Conservation (phyloP, 2,888 invertebrate species). For the Clusia tigrina region DNA sequence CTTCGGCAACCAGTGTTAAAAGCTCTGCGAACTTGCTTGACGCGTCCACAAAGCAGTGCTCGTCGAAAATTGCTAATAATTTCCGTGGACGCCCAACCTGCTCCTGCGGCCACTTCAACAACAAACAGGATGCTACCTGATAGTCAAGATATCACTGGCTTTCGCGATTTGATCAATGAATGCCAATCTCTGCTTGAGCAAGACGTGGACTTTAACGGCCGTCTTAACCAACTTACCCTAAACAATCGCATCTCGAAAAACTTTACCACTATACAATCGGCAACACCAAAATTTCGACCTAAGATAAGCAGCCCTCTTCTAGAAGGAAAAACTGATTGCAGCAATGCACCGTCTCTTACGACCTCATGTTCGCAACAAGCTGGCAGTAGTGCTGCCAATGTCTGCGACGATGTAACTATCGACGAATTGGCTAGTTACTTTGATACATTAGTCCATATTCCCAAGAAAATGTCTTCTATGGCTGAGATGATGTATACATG, state of each 20-base stretch:
- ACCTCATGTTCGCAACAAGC: constrained; percentile 82
- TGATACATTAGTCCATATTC: constrained; percentile 94
- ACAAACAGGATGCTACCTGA: constrained; percentile 21
- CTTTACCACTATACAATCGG: constrained; percentile 23
- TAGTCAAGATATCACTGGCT: constrained; percentile 50
- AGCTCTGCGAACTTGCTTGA: constrained; percentile 37
- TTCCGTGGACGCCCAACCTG: constrained; percentile 31
- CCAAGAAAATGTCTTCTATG: constrained; percentile 97
- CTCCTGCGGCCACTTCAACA: no score
- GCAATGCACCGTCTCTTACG: constrained; percentile 31
- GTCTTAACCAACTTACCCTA: constrained; percentile 32
- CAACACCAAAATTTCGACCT: not conserved
- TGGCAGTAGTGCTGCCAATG: constrained; percentile 66
- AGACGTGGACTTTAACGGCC: constrained; percentile 41
- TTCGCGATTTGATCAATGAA: constrained; percentile 55
- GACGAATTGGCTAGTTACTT: constrained; percentile 96
- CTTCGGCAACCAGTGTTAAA: constrained; percentile 49
- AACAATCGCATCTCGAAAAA: constrained; percentile 28
- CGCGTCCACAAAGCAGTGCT: constrained; percentile 32
- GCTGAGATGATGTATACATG: constrained; percentile 98
- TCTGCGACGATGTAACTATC: constrained; percentile 82
- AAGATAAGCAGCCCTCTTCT: constrained; percentile 17
- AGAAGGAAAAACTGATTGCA: not conserved
- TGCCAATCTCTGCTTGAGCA: constrained; percentile 50
- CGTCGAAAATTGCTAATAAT: constrained; percentile 29